Conservation (phyloP, 2,888 invertebrate genomes). For the Artemia sp. region DNA sequence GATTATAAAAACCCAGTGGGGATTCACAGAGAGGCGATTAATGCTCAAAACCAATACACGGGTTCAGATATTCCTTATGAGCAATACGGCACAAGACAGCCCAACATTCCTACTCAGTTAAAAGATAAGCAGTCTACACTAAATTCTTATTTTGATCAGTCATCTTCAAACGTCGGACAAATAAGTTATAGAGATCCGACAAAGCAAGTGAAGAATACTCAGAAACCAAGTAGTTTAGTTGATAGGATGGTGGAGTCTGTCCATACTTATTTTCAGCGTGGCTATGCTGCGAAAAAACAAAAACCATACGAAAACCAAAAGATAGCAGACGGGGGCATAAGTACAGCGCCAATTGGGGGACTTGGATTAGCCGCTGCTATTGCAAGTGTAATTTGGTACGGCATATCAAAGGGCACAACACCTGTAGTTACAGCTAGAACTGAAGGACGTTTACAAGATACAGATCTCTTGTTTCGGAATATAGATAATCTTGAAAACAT, state of each 20-base stretch:
- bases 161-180: too few relatives aligned
- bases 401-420: slow-evolving; percentile 17
- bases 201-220: neutral
- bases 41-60: neutral
- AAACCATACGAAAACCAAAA: neutral
- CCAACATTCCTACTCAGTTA: neutral
- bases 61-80: neutral
- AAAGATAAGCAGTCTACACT: neutral
- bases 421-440: slow-evolving; percentile 19
- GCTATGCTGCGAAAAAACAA: neutral
- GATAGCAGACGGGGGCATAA: neutral
- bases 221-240: slow-evolving; percentile 6
- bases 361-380: slow-evolving; percentile 11
- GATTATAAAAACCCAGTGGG: neutral
- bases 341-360: slow-evolving; percentile 16
- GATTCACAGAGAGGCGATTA: neutral
- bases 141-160: neutral
- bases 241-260: slow-evolving; percentile 8
- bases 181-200: neutral
- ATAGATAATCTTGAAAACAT: slow-evolving; percentile 1
- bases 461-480: neutral
- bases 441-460: neutral
- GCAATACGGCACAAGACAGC: neutral
- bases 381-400: slow-evolving; percentile 19
- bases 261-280: slow-evolving; percentile 1